Evolutionary conservation across 2,888 invertebrate species (phyloP).

Genomic region (Eilema sororculum): DNA sequence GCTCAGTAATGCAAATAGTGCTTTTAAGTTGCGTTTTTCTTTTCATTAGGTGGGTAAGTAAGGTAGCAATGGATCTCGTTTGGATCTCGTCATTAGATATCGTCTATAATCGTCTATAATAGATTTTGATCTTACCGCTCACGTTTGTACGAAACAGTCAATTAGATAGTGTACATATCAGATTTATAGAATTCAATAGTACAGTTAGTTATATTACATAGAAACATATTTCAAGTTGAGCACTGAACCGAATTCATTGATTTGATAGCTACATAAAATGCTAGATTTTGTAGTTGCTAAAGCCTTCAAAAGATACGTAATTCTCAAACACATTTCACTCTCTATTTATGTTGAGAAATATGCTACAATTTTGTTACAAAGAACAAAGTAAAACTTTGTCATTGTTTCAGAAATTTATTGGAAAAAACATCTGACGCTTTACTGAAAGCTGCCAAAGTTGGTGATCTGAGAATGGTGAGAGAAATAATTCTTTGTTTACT

Average conservation of each 20-base stretch:
- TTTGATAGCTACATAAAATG: neutral
- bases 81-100: too few species aligned
- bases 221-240: neutral
- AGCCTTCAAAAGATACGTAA: neutral
- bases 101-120: too few species aligned
- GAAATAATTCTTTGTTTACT: slow-evolving; percentile 32
- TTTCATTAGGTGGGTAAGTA: too few species aligned
- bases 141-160: neutral
- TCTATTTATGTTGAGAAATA: slow-evolving; percentile 10
- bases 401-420: slow-evolving; percentile 90
- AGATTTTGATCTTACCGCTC: too few species aligned
- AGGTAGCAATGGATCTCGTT: too few species aligned
- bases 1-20: too few species aligned
- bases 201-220: too few species aligned
- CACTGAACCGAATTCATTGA: neutral
- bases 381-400: slow-evolving; percentile 43
- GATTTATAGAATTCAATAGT: neutral
- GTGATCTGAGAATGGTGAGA: slow-evolving; percentile 92
- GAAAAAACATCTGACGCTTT: slow-evolving; percentile 94
- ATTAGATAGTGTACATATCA: neutral
- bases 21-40: too few species aligned
- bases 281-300: slow-evolving; percentile 4
- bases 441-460: slow-evolving; percentile 93
- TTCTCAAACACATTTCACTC: neutral
- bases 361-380: slow-evolving; percentile 24